Conservation (phyloP, 2,113 vertebrate genomes). For the Oryzias javanicus region DNA sequence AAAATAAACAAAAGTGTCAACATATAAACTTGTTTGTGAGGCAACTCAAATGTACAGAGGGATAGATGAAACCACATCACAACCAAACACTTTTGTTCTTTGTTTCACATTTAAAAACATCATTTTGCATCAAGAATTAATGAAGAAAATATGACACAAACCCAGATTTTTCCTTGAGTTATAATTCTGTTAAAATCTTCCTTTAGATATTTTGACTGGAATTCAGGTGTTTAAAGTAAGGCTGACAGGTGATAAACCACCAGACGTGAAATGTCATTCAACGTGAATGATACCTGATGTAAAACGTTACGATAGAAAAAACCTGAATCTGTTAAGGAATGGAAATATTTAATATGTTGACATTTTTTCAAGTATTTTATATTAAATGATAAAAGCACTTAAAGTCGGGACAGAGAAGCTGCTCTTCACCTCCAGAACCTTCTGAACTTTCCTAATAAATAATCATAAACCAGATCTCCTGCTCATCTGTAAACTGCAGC, state of each 20-base stretch:
- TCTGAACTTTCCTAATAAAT: constrained; percentile 16
- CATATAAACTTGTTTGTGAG: no score
- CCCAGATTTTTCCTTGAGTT: no score
- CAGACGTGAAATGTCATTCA: constrained; percentile 54
- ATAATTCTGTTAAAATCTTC: background rate
- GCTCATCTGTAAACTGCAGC: background rate
- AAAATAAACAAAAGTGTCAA: no score
- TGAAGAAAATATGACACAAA: no score
- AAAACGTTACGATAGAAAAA: constrained; percentile 28
- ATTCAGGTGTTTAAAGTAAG: constrained; percentile 31
- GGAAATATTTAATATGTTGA: constrained; percentile 14
- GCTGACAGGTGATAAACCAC: constrained; percentile 48
- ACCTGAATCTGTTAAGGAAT: constrained; percentile 12
- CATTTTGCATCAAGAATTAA: no score
- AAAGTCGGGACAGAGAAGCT: constrained; percentile 25
- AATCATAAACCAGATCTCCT: constrained; percentile 8
- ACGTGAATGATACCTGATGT: constrained; percentile 59
- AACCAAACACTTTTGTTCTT: no score
- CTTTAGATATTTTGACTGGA: background rate
- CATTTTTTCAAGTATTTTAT: constrained; percentile 5
- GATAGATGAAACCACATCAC: no score
- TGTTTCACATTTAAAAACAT: no score
- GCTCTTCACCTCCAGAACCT: constrained; percentile 4
- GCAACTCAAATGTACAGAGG: no score
- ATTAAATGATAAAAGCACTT: constrained; percentile 26